phyloP scores from a whole-genome alignment of 2,888 invertebrate species.

The Agrotis clavis region DNA sequence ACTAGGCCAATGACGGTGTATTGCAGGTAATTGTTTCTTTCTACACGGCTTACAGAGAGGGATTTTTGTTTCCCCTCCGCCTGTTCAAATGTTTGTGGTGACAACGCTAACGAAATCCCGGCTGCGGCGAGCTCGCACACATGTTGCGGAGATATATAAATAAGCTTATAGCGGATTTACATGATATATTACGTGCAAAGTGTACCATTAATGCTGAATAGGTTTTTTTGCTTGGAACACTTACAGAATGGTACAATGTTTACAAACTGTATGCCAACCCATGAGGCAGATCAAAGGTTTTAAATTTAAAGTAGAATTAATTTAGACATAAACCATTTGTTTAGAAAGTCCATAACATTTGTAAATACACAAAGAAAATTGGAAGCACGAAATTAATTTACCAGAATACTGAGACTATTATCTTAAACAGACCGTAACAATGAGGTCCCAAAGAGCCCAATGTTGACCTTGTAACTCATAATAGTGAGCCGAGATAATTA shows the following conservation, averaged over 20 bases:
- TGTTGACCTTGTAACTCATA: conserved; percentile 50
- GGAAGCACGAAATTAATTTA: conserved; percentile 30
- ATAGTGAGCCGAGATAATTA: conserved; percentile 54
- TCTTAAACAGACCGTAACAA: conserved; percentile 34
- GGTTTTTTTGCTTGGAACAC: conserved; percentile 44
- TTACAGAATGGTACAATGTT: conserved; percentile 42
- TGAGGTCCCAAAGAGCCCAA: conserved; percentile 26
- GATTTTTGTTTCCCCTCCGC: conserved; percentile 57
- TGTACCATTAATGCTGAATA: conserved; percentile 57
- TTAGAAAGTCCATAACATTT: conserved; percentile 4
- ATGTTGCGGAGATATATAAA: conserved; percentile 69
- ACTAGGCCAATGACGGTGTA: conserved; percentile 12
- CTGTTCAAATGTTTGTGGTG: conserved; percentile 71
- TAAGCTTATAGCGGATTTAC: conserved; percentile 67
- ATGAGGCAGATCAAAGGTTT: conserved; percentile 24
- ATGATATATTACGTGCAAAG: conserved; percentile 67
- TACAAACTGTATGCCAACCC: conserved; percentile 22
- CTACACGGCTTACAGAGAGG: conserved; percentile 45
- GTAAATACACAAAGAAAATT: conserved; percentile 14
- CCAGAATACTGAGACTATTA: conserved; percentile 8
- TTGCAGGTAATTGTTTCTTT: conserved; percentile 59
- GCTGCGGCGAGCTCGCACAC: conserved; percentile 64
- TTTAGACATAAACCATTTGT: conserved; percentile 24
- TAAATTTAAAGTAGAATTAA: not conserved
- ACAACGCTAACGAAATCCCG: conserved; percentile 67